Evolutionary conservation across 2,888 invertebrate genomes (phyloP).

Genomic region (Eristalis tenax): DNA sequence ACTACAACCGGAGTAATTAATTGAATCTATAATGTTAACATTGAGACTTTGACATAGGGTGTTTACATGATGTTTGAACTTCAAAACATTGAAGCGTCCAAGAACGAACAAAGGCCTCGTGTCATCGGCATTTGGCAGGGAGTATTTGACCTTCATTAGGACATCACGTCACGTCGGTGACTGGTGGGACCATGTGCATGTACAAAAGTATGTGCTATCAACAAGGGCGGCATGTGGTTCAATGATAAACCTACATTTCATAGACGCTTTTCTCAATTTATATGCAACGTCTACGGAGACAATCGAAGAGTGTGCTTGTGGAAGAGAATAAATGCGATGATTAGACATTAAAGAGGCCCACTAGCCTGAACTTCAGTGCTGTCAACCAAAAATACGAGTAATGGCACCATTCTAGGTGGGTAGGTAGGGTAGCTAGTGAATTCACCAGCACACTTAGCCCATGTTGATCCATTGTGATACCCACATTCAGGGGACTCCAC

Average conservation of each 20-base stretch:
- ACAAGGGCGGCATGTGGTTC: background rate
- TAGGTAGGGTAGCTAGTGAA: no score
- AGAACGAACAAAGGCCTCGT: background rate
- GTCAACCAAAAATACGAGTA: no score
- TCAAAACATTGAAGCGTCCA: background rate
- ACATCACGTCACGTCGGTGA: background rate
- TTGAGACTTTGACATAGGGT: background rate
- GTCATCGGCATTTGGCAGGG: background rate
- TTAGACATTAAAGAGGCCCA: no score
- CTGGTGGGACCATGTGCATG: background rate
- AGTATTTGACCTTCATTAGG: background rate
- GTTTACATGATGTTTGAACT: background rate
- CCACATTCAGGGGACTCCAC: no score
- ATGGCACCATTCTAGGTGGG: no score
- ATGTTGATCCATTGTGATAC: no score
- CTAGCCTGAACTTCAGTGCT: no score
- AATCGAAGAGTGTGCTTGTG: no score
- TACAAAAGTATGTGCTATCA: background rate
- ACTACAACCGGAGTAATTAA: background rate
- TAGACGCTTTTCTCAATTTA: background rate
- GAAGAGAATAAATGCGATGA: no score
- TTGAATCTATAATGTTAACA: background rate
- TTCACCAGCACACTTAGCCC: no score
- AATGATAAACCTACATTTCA: background rate
- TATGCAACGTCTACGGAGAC: background rate